Evolutionary conservation across 1,140 invertebrate species (phyloP), one percentile per base, ranked within the genome.

Genomic region (Tetramorium parvispinum): DNA sequence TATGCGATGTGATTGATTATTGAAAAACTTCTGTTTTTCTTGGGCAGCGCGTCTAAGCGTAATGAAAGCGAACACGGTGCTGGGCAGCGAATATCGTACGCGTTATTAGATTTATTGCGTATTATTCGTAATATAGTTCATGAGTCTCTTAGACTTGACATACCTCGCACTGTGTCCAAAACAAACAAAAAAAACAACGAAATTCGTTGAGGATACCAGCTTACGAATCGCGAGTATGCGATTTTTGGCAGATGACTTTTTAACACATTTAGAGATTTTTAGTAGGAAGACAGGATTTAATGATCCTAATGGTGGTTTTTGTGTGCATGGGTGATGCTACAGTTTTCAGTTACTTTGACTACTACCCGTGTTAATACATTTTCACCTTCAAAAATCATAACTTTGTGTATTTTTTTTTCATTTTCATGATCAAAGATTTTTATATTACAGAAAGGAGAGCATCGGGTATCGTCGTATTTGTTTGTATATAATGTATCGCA

Each of bases 1-100:
- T 86, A 86, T 87, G 87, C 76, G 71, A 90, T 83, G 75, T 87
- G 91, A 92, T 92, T 91, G 91, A 59, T 87, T 88, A 92, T 90
- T 83, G 79, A 88, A 82, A 70, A 83, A 91, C 73, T 63, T 70
- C 11, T 75, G 78, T 82, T 88, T 78, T 90, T 73, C 24, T 91
- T 76, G 16, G 57, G 53, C 24, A 78, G 24, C 61, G 61, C 55
- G 71, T 66, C 78, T 59, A 66, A 71, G 53, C 49, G 46, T 43
- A 53, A 43, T 55, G 8, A 55, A 63, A 37, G 21, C 82, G 55
- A 70, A 85, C 40, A 61, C 66, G 61, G 73, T 87, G 66, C 37
- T 71, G n/a, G 53, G 73, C 55, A 57, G 11, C 6, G 65, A 79
- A 43, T 32, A 71, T 57, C 13, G 37, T 73, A 83, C 66, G 53